Evolutionary conservation across 1,140 invertebrate species (phyloP).

Genomic region (Rhysida immarginata): DNA sequence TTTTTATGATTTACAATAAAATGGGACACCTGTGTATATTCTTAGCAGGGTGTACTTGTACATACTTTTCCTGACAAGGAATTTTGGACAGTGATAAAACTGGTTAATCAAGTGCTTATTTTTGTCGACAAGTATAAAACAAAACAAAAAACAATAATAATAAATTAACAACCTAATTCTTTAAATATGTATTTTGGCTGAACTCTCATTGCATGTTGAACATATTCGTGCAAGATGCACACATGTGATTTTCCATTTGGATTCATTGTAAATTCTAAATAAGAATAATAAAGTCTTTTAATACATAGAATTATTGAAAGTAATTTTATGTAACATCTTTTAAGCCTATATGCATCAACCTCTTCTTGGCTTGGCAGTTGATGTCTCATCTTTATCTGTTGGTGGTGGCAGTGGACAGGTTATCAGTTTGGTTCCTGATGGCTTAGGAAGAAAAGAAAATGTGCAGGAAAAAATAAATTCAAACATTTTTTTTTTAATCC

Average conservation of each 20-base stretch:
- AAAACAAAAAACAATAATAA: no score
- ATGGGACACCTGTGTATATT: no score
- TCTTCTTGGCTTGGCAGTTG: slow-evolving; percentile 11
- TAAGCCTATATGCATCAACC: slow-evolving; percentile 7
- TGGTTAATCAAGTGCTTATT: no score
- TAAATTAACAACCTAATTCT: slow-evolving; percentile 72
- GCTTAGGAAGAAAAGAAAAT: slow-evolving; percentile 31
- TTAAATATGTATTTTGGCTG: slow-evolving; percentile 85
- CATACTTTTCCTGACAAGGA: no score
- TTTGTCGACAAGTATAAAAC: no score
- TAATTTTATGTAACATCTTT: no score
- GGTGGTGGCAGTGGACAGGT: slow-evolving; percentile 47
- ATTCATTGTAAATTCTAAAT: slow-evolving; percentile 50
- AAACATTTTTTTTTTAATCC: no score
- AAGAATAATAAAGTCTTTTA: background rate
- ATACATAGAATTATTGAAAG: background rate
- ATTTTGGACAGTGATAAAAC: no score
- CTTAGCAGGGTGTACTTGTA: no score
- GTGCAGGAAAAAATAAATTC: background rate
- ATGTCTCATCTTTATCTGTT: slow-evolving; percentile 17
- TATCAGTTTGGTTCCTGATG: slow-evolving; percentile 75
- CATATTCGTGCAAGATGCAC: slow-evolving; percentile 93
- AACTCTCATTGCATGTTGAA: slow-evolving; percentile 80
- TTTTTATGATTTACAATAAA: no score
- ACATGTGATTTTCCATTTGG: slow-evolving; percentile 84